Evolutionary conservation across 2,113 vertebrate species (phyloP).

Genomic region (Chaenocephalus aceratus): DNA sequence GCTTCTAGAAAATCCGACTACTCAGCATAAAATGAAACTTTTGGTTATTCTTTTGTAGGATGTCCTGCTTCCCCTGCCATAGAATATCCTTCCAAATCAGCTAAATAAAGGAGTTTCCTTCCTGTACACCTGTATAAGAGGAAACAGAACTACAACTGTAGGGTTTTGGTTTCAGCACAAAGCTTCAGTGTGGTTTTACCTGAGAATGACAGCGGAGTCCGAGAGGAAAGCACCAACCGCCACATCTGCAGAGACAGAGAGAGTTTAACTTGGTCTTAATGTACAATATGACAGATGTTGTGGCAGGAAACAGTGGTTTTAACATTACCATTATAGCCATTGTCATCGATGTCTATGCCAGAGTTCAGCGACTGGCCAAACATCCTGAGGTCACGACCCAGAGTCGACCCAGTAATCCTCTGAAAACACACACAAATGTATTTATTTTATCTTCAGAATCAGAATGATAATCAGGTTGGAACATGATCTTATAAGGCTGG

Average conservation of each 20-base stretch:
- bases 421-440: constrained; percentile 34
- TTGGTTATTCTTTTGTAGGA: neutral
- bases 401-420: constrained; percentile 69
- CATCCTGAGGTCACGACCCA: constrained; percentile 73
- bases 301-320: neutral
- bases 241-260: constrained; percentile 86
- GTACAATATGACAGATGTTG: neutral
- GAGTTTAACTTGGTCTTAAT: neutral
- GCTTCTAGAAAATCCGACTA: neutral
- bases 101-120: neutral
- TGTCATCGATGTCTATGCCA: constrained; percentile 74
- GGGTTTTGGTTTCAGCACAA: neutral
- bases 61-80: neutral
- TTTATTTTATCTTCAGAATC: neutral
- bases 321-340: constrained; percentile 73
- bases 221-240: constrained; percentile 95
- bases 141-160: neutral
- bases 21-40: neutral
- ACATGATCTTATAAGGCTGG: neutral
- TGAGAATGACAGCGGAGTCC: constrained; percentile 90
- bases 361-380: constrained; percentile 78
- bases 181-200: constrained; percentile 79
- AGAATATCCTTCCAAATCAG: neutral
- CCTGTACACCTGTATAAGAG: neutral
- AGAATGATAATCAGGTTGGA: neutral